These are phyloP conservation scores for Helicoverpa assulta DNA, from an alignment of 2,888 invertebrate species.

Conservation along the genomic window DNA sequence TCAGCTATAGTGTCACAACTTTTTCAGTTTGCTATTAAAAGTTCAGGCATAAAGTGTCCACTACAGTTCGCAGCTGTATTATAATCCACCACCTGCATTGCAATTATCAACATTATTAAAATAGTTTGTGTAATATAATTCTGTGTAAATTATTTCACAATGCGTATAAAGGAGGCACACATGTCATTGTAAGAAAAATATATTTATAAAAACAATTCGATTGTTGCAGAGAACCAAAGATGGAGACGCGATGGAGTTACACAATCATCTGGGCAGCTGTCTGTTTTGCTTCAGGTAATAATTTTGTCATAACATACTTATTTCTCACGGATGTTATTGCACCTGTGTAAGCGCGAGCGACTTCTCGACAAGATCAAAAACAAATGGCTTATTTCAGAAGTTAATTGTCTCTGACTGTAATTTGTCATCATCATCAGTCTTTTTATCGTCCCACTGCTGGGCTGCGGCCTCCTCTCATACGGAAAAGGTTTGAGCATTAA, in stretches of 20 bases:
- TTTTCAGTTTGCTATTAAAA: no score
- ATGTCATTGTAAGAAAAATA: background rate
- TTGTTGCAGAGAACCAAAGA: conserved; percentile 79
- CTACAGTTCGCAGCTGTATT: no score
- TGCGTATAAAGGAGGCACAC: background rate
- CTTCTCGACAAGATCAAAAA: background rate
- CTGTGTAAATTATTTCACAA: no score
- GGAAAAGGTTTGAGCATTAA: no score
- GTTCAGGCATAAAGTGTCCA: no score
- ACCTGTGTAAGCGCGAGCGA: background rate
- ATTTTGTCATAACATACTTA: background rate
- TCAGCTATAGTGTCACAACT: no score
- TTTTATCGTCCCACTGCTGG: conserved; percentile 6
- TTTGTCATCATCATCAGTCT: conserved; percentile 20
- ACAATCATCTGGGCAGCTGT: conserved; percentile 69
- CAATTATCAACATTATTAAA: no score
- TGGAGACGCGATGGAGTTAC: conserved; percentile 78
- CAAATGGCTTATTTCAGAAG: background rate
- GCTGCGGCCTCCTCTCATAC: background rate
- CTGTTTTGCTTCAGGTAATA: conserved; percentile 71
- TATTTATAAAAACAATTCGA: conserved; percentile 16
- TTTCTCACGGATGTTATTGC: conserved; percentile 9
- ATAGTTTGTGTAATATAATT: no score
- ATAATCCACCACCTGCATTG: no score
- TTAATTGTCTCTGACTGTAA: no score